Percentiles rank a stretch among this genome's conserved stretches.
Evolutionary conservation across 2,113 vertebrate species (phyloP).

Genomic region (Hiodon tergisus): DNA sequence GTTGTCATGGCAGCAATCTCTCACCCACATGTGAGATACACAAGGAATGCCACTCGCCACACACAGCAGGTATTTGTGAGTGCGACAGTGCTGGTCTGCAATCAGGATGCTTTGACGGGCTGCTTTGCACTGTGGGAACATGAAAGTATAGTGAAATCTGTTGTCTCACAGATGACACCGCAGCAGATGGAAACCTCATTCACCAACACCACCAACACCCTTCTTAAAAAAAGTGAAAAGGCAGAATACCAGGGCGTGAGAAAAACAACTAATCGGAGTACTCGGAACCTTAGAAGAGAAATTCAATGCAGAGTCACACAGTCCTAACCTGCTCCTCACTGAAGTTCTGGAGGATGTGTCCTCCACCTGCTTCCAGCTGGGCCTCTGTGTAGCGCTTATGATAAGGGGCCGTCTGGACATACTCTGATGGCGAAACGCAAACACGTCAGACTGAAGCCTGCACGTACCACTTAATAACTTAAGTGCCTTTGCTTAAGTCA

Average conservation of each 20-base stretch:
- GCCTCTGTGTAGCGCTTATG: slow-evolving; percentile 78
- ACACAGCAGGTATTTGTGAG: slow-evolving; percentile 87
- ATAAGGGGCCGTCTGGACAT: slow-evolving; percentile 74
- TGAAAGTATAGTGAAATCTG: background rate
- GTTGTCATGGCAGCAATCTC: slow-evolving; percentile 89
- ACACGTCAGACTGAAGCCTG: background rate
- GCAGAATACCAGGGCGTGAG: too few species aligned
- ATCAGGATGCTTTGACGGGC: slow-evolving; percentile 90
- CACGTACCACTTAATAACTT: background rate
- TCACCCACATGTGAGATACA: slow-evolving; percentile 91
- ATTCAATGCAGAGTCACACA: background rate
- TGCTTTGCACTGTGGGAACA: slow-evolving; percentile 72
- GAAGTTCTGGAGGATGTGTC: slow-evolving; percentile 87
- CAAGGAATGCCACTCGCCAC: slow-evolving; percentile 91
- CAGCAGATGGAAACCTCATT: background rate
- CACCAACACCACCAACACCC: background rate
- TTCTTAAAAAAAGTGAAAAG: background rate
- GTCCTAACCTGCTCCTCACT: slow-evolving; percentile 84
- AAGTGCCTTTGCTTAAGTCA: background rate
- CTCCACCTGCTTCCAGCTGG: slow-evolving; percentile 86
- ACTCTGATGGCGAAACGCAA: slow-evolving; percentile 59
- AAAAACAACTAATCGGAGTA: too few species aligned
- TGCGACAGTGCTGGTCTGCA: slow-evolving; percentile 90
- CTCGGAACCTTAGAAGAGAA: background rate
- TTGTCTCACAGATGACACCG: background rate